Percentiles rank a stretch among this genome's conserved stretches.
phyloP scores from a whole-genome alignment of 2,113 vertebrate species.

The Felis catus region F.catus_Fca126_mat1.0 CM031428.1:14306001-14306500 shows the following conservation, averaged over 20 bases:
- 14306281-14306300: slow-evolving; percentile 22
- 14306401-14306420: not conserved
- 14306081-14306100: not conserved
- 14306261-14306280: slow-evolving; percentile 31
- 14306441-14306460: not conserved
- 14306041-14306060: no score
- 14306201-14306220: not conserved
- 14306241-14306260: not conserved
- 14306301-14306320: slow-evolving; percentile 39
- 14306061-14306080: not conserved
- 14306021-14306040: no score
- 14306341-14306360: not conserved
- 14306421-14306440: not conserved
- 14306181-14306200: not conserved
- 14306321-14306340: not conserved
- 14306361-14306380: not conserved
- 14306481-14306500: not conserved
- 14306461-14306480: not conserved
- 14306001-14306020: no score
- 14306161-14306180: not conserved
- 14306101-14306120: not conserved
- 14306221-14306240: not conserved
- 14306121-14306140: slow-evolving; percentile 9
- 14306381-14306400: not conserved
- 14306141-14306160: not conserved